A percentile compares a stretch with the other conserved stretches of the same genome.
Evolutionary conservation across 2,113 vertebrate species (phyloP).

Genomic region (Alligator mississippiensis): DNA sequence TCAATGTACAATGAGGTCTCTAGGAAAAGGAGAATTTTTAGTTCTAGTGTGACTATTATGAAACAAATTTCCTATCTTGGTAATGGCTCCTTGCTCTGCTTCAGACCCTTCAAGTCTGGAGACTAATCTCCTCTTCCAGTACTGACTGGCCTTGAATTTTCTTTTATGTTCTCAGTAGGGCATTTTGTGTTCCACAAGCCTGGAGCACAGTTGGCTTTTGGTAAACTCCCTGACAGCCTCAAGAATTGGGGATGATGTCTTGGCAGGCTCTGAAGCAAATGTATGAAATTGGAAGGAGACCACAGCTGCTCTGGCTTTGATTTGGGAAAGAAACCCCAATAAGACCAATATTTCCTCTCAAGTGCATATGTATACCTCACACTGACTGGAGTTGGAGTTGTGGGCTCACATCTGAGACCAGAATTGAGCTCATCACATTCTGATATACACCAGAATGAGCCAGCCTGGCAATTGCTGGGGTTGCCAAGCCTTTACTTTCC

Average conservation of each 20-base stretch:
- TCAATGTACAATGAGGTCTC: background rate
- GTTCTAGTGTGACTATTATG: background rate
- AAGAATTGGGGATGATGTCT: constrained; percentile 62
- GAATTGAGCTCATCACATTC: background rate
- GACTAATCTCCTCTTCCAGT: background rate
- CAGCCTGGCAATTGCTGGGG: background rate
- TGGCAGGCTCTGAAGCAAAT: constrained; percentile 67
- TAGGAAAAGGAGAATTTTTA: background rate
- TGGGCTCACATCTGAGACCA: background rate
- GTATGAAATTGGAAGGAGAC: constrained; percentile 53
- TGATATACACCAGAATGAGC: background rate
- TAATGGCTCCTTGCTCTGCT: background rate
- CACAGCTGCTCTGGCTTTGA: constrained; percentile 36
- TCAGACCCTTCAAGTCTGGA: background rate
- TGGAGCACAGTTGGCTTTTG: constrained; percentile 51
- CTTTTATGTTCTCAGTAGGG: background rate
- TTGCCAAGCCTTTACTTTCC: background rate
- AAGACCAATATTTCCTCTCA: constrained; percentile 53
- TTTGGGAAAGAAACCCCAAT: constrained; percentile 38
- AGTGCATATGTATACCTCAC: constrained; percentile 16
- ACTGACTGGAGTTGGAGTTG: background rate
- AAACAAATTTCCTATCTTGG: constrained; percentile 8
- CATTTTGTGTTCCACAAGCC: background rate
- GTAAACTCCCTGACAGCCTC: constrained; percentile 46
- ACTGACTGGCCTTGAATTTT: background rate